Conservation (phyloP, 2,888 invertebrate genomes). For the Andrena bucephala region DNA sequence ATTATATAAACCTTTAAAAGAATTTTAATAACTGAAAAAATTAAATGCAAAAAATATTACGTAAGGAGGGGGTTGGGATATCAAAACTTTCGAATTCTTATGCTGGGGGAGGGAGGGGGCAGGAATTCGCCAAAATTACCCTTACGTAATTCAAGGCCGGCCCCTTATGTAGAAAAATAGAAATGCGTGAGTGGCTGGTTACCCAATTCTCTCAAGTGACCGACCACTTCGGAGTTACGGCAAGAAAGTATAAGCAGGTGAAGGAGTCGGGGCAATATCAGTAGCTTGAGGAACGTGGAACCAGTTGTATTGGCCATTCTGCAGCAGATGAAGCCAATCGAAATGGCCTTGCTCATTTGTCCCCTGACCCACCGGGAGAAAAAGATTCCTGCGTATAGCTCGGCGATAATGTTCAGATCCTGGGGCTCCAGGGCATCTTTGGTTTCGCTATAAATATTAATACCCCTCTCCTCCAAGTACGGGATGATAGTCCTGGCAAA, state of each 20-base stretch:
- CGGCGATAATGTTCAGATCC: conserved; percentile 84
- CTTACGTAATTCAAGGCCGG: too few species aligned
- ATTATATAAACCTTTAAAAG: too few species aligned
- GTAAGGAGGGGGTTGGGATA: too few species aligned
- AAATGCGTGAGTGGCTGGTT: background rate
- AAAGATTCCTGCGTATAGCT: conserved; percentile 85
- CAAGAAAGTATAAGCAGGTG: conserved; percentile 81
- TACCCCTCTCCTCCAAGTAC: conserved; percentile 83
- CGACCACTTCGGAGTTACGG: conserved; percentile 83
- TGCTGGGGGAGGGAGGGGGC: too few species aligned
- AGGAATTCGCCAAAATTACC: too few species aligned
- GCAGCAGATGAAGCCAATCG: conserved; percentile 83
- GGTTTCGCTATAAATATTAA: conserved; percentile 83
- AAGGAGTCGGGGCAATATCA: conserved; percentile 82
- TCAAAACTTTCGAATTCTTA: too few species aligned
- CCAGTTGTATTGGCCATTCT: conserved; percentile 82
- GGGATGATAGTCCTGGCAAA: conserved; percentile 72
- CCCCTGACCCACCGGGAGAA: conserved; percentile 84
- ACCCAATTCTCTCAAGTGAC: conserved; percentile 85
- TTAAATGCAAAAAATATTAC: too few species aligned
- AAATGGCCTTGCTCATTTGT: conserved; percentile 80
- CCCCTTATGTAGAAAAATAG: too few species aligned
- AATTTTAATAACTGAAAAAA: too few species aligned
- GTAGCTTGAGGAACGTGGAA: conserved; percentile 77
- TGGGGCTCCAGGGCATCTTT: conserved; percentile 82